A percentile compares a stretch with the other conserved stretches of the same genome.
phyloP scores from a whole-genome alignment of 2,888 invertebrate species.

The Erebia ligea region DNA sequence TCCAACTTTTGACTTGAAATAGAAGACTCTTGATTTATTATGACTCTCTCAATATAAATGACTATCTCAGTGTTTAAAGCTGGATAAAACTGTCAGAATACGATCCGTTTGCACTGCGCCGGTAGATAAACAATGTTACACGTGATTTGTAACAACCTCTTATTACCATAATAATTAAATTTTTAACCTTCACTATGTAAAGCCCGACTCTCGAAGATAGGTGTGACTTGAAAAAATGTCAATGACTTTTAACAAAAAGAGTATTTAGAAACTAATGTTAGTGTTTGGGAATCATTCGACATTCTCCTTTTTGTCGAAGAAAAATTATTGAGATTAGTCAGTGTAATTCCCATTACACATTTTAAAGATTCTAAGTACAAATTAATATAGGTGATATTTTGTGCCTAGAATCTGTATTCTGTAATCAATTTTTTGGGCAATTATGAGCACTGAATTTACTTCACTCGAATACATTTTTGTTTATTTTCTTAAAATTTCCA shows the following conservation, averaged over 20 bases:
- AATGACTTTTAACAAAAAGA: background rate
- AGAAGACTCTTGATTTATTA: background rate
- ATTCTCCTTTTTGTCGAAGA: background rate
- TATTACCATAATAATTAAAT: conserved; percentile 5
- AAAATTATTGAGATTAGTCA: background rate
- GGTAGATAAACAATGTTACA: conserved; percentile 2
- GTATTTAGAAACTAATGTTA: background rate
- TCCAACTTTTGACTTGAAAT: background rate
- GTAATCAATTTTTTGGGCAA: too few species aligned
- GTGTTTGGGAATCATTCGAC: background rate
- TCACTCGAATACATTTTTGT: too few species aligned
- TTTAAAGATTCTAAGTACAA: too few species aligned
- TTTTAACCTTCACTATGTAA: background rate
- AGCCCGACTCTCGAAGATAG: background rate
- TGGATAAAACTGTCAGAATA: background rate
- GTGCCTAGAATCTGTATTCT: too few species aligned
- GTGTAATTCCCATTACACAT: too few species aligned
- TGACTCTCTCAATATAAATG: background rate
- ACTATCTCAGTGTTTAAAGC: background rate
- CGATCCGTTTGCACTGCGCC: background rate
- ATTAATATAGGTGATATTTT: too few species aligned
- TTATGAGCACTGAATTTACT: too few species aligned
- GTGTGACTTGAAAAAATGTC: background rate
- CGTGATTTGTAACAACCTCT: background rate
- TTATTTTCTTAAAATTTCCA: too few species aligned